These are phyloP conservation scores for Lateolabrax maculatus DNA, from an alignment of 2,797 vertebrate species.

Conservation along the genomic window DNA sequence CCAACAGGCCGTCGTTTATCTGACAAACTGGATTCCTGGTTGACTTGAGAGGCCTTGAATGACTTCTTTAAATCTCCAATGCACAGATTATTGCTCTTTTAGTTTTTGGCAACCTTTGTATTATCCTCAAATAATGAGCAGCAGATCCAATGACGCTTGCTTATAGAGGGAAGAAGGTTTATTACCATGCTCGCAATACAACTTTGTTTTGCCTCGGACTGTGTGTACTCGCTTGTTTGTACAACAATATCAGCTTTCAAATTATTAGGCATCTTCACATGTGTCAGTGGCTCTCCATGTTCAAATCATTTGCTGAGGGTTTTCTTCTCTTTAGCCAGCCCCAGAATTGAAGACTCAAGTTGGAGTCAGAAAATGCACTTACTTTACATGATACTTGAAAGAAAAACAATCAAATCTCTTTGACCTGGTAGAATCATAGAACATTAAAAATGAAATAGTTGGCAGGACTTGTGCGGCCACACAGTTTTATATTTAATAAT, in stretches of 20 bases:
- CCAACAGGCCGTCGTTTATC: background rate
- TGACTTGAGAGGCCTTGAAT: background rate
- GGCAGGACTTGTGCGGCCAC: background rate
- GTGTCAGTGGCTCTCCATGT: background rate
- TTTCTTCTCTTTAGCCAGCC: background rate
- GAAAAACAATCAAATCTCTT: background rate
- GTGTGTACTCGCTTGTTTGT: background rate
- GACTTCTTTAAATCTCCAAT: background rate
- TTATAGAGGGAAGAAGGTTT: background rate
- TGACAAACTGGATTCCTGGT: background rate
- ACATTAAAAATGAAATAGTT: background rate
- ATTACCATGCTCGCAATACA: background rate
- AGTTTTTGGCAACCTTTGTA: background rate
- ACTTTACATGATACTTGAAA: background rate
- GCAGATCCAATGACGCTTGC: too few species aligned
- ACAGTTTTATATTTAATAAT: background rate
- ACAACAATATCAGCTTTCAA: background rate
- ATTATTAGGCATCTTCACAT: background rate
- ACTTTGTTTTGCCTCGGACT: background rate
- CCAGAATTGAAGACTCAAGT: background rate
- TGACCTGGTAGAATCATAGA: background rate
- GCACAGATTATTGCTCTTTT: background rate
- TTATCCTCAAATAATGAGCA: conserved; percentile 6
- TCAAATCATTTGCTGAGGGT: background rate
- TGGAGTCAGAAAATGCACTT: background rate